These are phyloP conservation scores for Magallana gigas DNA, from an alignment of 1,140 invertebrate genomes.

Conservation along the genomic window DNA sequence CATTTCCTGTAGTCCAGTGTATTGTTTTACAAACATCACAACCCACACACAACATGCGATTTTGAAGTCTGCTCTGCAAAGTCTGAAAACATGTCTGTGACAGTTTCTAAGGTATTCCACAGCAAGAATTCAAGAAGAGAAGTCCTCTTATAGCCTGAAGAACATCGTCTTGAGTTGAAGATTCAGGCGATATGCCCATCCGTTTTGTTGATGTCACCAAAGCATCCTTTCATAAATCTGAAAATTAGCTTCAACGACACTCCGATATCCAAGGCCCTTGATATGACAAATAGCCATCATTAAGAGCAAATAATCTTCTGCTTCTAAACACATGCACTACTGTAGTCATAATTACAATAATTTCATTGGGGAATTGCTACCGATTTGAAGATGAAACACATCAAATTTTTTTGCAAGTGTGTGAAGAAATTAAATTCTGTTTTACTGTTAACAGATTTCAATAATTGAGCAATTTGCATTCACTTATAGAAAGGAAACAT, in stretches of 20 bases:
- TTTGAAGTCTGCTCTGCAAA: background rate
- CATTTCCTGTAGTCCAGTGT: background rate
- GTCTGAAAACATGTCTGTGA: background rate
- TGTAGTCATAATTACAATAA: too few relatives aligned
- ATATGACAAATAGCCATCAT: background rate
- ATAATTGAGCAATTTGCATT: background rate
- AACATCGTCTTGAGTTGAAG: background rate
- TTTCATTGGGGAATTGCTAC: too few relatives aligned
- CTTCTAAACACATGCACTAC: background rate
- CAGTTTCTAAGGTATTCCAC: background rate
- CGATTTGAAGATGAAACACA: too few relatives aligned
- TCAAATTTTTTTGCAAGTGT: background rate
- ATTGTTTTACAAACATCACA: background rate
- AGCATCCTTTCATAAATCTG: background rate
- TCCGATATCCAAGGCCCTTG: background rate
- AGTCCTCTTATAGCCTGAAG: background rate
- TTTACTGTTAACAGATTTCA: background rate
- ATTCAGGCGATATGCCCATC: background rate
- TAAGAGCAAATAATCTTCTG: background rate
- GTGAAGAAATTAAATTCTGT: background rate
- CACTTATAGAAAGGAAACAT: background rate
- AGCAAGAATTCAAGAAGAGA: background rate
- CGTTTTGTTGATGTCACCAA: background rate
- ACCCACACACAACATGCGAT: background rate
- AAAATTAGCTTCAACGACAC: background rate